phyloP scores from a whole-genome alignment of 2,888 invertebrate genomes.

The Eurois occulta region DNA sequence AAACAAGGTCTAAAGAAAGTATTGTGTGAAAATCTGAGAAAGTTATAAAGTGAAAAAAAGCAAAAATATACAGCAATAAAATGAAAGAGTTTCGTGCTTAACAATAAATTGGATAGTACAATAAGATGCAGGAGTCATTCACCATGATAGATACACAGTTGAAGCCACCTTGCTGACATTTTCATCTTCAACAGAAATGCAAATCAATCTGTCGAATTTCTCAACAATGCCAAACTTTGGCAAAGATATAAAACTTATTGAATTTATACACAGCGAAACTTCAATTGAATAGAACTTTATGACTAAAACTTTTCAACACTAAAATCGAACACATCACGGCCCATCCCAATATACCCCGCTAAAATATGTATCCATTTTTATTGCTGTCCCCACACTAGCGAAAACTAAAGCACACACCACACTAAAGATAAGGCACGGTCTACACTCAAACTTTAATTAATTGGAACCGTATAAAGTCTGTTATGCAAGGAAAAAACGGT shows the following conservation, averaged over 20 bases:
- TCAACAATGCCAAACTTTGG: neutral
- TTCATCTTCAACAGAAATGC: neutral
- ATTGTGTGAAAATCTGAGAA: slow-evolving; percentile 21
- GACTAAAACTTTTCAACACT: neutral
- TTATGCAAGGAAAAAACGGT: slow-evolving; percentile 74
- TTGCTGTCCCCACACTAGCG: slow-evolving; percentile 55
- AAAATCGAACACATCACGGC: slow-evolving; percentile 8
- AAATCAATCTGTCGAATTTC: neutral
- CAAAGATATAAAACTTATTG: slow-evolving; percentile 12
- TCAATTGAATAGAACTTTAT: neutral
- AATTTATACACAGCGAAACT: neutral
- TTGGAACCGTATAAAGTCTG: slow-evolving; percentile 69
- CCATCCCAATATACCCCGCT: slow-evolving; percentile 7
- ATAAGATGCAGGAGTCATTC: slow-evolving; percentile 7
- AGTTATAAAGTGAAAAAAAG: neutral
- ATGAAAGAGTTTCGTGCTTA: neutral
- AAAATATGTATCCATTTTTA: slow-evolving; percentile 57
- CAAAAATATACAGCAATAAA: neutral
- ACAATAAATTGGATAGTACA: neutral
- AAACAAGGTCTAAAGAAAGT: slow-evolving; percentile 1
- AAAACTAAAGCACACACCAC: slow-evolving; percentile 52
- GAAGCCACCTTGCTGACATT: neutral
- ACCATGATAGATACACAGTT: slow-evolving; percentile 20
- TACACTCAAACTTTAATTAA: slow-evolving; percentile 80
- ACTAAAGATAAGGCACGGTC: slow-evolving; percentile 77